These are phyloP conservation scores for Bovichtus diacanthus DNA, from an alignment of 2,797 vertebrate species.

Conservation along the genomic window DNA sequence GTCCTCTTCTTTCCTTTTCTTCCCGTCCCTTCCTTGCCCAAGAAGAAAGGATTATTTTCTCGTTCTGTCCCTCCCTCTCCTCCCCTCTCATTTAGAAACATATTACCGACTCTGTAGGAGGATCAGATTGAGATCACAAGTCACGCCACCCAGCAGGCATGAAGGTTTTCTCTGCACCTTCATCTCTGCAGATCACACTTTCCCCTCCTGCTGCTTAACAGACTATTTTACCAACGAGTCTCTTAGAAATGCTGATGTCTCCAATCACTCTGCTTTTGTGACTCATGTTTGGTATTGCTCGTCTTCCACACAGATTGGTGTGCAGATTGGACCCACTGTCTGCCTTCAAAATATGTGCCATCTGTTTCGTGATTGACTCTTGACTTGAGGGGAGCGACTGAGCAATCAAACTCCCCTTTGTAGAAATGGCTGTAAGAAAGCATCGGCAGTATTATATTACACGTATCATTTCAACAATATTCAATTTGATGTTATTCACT, in stretches of 20 bases:
- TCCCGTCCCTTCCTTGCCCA: background rate
- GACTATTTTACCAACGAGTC: constrained; percentile 18
- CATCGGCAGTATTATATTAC: background rate
- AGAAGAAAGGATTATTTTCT: no score
- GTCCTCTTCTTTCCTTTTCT: background rate
- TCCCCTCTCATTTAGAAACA: background rate
- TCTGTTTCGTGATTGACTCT: constrained; percentile 41
- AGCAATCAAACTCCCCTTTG: constrained; percentile 1
- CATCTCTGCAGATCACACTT: constrained; percentile 18
- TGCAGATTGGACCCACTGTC: constrained; percentile 28
- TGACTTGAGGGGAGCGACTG: constrained; percentile 25
- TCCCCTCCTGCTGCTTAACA: background rate
- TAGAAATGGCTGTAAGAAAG: background rate
- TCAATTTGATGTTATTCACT: background rate
- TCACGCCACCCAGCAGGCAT: background rate
- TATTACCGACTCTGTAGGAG: background rate
- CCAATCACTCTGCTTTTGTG: constrained; percentile 28
- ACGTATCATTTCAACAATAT: background rate
- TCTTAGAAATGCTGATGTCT: constrained; percentile 19
- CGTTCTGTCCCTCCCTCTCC: background rate
- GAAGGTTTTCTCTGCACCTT: constrained; percentile 35
- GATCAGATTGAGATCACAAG: constrained; percentile 28
- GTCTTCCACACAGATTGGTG: constrained; percentile 22
- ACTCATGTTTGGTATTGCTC: constrained; percentile 32
- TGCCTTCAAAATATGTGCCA: constrained; percentile 32